phyloP scores from a whole-genome alignment of 2,113 vertebrate species.

The Brachypteracias leptosomus region DNA sequence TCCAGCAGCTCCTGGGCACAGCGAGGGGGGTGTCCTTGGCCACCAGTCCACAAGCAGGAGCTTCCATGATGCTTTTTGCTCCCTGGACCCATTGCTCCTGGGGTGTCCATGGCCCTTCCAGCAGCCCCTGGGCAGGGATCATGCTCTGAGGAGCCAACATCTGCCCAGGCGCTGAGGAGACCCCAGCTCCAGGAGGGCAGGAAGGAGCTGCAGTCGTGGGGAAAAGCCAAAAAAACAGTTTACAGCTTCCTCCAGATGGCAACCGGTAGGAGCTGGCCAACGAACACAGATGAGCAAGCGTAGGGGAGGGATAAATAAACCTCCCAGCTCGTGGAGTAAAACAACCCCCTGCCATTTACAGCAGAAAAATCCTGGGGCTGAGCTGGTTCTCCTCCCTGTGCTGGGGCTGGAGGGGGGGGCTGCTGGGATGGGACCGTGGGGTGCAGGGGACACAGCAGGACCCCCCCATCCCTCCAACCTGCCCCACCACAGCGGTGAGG shows the following conservation, averaged over 20 bases:
- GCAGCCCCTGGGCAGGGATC: not conserved
- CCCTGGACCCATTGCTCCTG: not conserved
- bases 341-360: not conserved
- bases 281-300: not conserved
- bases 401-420: not conserved
- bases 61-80: fast-evolving
- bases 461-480: fast-evolving
- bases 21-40: fast-evolving
- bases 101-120: not conserved
- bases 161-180: not conserved
- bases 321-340: not conserved
- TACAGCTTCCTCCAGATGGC: conserved; percentile 34
- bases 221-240: not conserved
- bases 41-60: no score
- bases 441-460: not conserved
- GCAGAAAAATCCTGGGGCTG: not conserved
- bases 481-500: fast-evolving
- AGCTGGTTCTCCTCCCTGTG: not conserved
- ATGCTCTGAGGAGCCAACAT: fast-evolving
- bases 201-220: not conserved
- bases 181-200: not conserved
- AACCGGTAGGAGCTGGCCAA: not conserved
- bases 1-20: not conserved
- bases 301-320: conserved; percentile 6
- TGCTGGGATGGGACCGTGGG: not conserved